Evolutionary conservation across 2,797 vertebrate genomes (phyloP).

Genomic region (Decapterus maruadsi): DNA sequence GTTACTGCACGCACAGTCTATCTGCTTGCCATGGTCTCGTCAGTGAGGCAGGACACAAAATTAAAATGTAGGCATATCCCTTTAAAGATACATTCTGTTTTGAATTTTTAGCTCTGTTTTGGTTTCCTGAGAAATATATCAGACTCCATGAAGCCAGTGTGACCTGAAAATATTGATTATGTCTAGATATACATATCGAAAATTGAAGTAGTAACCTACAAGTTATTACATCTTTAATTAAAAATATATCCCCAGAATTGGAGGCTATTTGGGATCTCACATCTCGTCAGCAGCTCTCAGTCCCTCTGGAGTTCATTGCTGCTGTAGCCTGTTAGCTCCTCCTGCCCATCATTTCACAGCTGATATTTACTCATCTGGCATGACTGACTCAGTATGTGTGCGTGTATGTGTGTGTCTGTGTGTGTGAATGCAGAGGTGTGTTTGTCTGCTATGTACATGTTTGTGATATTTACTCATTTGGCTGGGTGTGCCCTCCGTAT

Average conservation of each 20-base stretch:
- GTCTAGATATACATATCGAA: too few species aligned
- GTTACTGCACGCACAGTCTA: too few species aligned
- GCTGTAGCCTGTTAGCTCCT: not conserved
- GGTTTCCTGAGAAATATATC: too few species aligned
- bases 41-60: too few species aligned
- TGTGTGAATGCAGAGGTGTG: conserved; percentile 15
- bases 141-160: too few species aligned
- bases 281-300: not conserved
- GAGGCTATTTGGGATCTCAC: not conserved
- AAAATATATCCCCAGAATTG: not conserved
- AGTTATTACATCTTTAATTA: too few species aligned
- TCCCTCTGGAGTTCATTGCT: not conserved
- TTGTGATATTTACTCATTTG: conserved; percentile 61
- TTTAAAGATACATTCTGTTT: too few species aligned
- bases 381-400: conserved; percentile 12
- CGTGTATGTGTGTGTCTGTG: not conserved
- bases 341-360: conserved; percentile 19
- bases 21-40: too few species aligned
- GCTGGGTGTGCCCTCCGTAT: conserved; percentile 35
- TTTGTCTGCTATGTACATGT: conserved; percentile 20
- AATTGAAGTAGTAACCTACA: too few species aligned
- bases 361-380: conserved; percentile 52
- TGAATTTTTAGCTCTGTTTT: too few species aligned
- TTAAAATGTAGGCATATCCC: too few species aligned
- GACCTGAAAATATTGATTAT: too few species aligned